phyloP scores from a whole-genome alignment of 2,888 invertebrate genomes.

The Lithophane semibrunnea region DNA sequence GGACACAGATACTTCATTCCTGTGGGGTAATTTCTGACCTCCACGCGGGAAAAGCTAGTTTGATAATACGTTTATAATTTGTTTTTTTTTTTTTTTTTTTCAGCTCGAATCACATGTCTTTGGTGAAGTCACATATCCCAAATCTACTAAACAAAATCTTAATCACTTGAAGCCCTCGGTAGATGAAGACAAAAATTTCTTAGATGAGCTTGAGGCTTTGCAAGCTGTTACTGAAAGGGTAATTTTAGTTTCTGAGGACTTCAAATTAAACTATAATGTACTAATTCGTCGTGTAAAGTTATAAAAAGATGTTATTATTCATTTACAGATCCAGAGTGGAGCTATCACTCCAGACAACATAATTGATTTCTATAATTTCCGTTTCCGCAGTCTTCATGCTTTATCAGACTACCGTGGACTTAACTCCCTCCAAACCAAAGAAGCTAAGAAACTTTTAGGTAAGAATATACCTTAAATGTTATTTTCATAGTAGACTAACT shows the following conservation, averaged over 20 bases:
- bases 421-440: conserved; percentile 91
- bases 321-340: conserved; percentile 84
- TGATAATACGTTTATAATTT: not conserved
- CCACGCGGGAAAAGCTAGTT: not conserved
- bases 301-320: conserved; percentile 1
- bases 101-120: conserved; percentile 82
- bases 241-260: conserved; percentile 42
- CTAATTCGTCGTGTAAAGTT: not conserved
- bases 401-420: conserved; percentile 92
- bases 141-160: conserved; percentile 75
- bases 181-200: conserved; percentile 91
- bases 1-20: not conserved
- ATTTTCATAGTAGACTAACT: not conserved
- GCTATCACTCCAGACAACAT: conserved; percentile 88
- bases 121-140: conserved; percentile 79
- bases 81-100: conserved; percentile 5
- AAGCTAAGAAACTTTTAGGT: conserved; percentile 92
- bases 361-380: conserved; percentile 92
- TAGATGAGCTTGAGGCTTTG: conserved; percentile 91
- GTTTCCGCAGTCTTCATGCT: conserved; percentile 91
- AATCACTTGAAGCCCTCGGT: conserved; percentile 81
- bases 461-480: conserved; percentile 63
- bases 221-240: conserved; percentile 90
- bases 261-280: not conserved
- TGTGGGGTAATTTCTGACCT: not conserved